A percentile compares a stretch with the other conserved stretches of the same genome.
Conservation (phyloP, 1,140 invertebrate genomes). For the Dreissena polymorpha region DNA sequence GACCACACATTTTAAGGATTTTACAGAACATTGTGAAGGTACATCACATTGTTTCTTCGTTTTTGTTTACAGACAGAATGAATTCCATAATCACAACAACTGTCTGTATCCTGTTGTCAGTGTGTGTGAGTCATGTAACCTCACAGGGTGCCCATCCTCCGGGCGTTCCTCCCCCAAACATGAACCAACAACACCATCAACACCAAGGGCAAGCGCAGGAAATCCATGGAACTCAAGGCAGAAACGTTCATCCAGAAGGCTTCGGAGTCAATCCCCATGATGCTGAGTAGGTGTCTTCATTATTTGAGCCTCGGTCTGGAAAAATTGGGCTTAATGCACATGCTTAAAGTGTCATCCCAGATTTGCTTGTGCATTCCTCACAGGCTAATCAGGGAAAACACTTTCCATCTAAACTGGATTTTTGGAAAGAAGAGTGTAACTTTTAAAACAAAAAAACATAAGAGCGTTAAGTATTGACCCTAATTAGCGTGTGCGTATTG, state of each 20-base stretch:
- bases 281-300: constrained; percentile 61
- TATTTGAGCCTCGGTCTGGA: background rate
- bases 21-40: too few species aligned
- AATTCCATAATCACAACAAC: background rate
- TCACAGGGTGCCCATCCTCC: constrained; percentile 53
- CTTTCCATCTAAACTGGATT: too few species aligned
- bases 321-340: too few species aligned
- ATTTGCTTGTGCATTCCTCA: too few species aligned
- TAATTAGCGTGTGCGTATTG: too few species aligned
- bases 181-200: constrained; percentile 14
- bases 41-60: too few species aligned
- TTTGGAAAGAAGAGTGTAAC: too few species aligned
- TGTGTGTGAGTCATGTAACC: constrained; percentile 29
- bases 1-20: too few species aligned
- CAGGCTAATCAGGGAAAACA: too few species aligned
- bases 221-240: constrained; percentile 38
- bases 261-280: constrained; percentile 58
- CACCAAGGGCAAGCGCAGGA: background rate
- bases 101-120: background rate
- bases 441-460: too few species aligned
- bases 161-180: constrained; percentile 56
- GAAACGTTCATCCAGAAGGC: constrained; percentile 33
- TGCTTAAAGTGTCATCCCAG: too few species aligned
- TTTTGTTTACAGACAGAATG: background rate
- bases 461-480: too few species aligned